These are phyloP conservation scores for Drosophila fuyamai DNA, from an alignment of 1,140 invertebrate genomes.

Conservation along the genomic window DNA sequence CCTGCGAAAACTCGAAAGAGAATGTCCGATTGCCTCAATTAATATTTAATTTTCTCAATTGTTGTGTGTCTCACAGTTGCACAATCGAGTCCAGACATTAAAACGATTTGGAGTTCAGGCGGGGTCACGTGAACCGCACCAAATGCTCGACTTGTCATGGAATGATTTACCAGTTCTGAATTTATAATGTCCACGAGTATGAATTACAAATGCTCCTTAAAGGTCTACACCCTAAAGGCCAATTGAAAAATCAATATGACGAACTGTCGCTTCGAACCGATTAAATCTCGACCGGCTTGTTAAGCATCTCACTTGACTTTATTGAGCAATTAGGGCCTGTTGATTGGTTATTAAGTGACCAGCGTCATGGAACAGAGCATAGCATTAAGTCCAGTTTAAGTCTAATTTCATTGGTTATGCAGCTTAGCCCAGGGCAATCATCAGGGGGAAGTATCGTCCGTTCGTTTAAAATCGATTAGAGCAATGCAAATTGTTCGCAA, in stretches of 20 bases:
- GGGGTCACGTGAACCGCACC: slow-evolving; percentile 50
- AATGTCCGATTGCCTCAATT: slow-evolving; percentile 62
- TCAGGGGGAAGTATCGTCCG: slow-evolving; percentile 12
- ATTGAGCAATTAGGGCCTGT: slow-evolving; percentile 57
- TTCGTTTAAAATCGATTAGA: slow-evolving; percentile 48
- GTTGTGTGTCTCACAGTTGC: slow-evolving; percentile 26
- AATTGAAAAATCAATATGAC: slow-evolving; percentile 9
- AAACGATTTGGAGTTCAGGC: background rate
- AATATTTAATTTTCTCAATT: slow-evolving; percentile 60
- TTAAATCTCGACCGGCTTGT: background rate
- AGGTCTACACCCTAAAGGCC: slow-evolving; percentile 13
- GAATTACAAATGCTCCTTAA: slow-evolving; percentile 26
- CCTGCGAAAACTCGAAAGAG: slow-evolving; percentile 42
- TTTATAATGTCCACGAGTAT: slow-evolving; percentile 27
- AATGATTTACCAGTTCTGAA: slow-evolving; percentile 31
- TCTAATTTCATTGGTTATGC: slow-evolving; percentile 32
- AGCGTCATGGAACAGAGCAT: background rate
- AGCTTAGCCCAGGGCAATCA: slow-evolving; percentile 17
- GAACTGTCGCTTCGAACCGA: background rate
- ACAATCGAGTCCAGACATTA: slow-evolving; percentile 22
- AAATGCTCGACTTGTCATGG: slow-evolving; percentile 42
- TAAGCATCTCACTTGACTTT: slow-evolving; percentile 28
- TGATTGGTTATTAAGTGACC: slow-evolving; percentile 35
- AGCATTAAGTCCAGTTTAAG: slow-evolving; percentile 24
- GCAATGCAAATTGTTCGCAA: slow-evolving; percentile 35